Evolutionary conservation across 2,888 invertebrate species (phyloP).

Genomic region (Polietes domitor): DNA sequence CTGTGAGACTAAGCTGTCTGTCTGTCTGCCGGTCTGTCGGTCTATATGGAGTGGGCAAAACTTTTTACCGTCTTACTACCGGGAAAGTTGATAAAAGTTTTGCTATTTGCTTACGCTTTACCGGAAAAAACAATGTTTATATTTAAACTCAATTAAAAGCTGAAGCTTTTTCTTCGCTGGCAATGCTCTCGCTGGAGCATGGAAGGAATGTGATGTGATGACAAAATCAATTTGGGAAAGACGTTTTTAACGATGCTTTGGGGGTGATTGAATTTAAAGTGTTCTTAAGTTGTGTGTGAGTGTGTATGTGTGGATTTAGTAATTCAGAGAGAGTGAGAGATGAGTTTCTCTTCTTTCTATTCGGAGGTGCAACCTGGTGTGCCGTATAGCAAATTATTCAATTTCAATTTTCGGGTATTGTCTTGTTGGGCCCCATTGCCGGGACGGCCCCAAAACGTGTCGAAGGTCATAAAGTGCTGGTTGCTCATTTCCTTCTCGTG

Average conservation of each 20-base stretch:
- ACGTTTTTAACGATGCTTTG: too few relatives aligned
- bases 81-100: constrained; percentile 65
- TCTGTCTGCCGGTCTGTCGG: too few relatives aligned
- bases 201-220: too few relatives aligned
- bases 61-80: constrained; percentile 63
- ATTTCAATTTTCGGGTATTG: constrained; percentile 78
- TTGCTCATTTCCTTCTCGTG: constrained; percentile 85
- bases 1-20: constrained; percentile 10
- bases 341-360: constrained; percentile 10
- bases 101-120: constrained; percentile 39
- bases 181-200: too few relatives aligned
- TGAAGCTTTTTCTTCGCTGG: too few relatives aligned
- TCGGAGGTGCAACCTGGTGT: constrained; percentile 44
- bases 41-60: constrained; percentile 21
- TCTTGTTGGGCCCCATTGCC: constrained; percentile 82
- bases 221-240: neutral
- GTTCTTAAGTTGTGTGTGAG: neutral
- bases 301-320: constrained; percentile 2
- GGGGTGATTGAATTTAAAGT: too few relatives aligned
- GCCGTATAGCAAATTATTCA: constrained; percentile 81
- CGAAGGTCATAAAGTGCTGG: constrained; percentile 89
- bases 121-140: neutral
- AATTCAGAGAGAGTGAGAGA: neutral
- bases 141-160: constrained; percentile 60
- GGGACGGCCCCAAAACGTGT: constrained; percentile 90